phyloP scores from a whole-genome alignment of 2,888 invertebrate genomes.

The Argyresthia albistria region DNA sequence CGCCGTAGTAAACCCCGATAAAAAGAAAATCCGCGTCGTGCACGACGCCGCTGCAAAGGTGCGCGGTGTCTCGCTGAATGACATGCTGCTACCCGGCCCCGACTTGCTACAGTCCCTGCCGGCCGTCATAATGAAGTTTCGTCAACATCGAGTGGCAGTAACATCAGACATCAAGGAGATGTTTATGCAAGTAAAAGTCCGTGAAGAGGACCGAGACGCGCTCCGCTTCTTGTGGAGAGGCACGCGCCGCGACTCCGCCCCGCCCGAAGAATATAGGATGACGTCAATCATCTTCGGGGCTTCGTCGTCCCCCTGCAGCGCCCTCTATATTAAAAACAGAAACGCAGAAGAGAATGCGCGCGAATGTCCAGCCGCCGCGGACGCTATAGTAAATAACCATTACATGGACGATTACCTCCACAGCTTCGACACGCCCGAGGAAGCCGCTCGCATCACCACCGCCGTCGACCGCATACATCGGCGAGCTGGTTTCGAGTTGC shows the following conservation, averaged over 20 bases:
- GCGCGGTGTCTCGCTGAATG: not conserved
- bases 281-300: slow-evolving; percentile 18
- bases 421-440: slow-evolving; percentile 13
- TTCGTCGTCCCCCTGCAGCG: slow-evolving; percentile 17
- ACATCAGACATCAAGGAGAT: slow-evolving; percentile 22
- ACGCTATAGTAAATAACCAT: not conserved
- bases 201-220: slow-evolving; percentile 16
- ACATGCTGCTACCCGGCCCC: slow-evolving; percentile 10
- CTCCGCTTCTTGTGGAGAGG: slow-evolving; percentile 16
- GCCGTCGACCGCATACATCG: slow-evolving; percentile 5
- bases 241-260: not conserved
- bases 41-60: not conserved
- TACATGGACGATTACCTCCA: slow-evolving; percentile 16
- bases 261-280: slow-evolving; percentile 11
- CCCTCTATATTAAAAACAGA: slow-evolving; percentile 17
- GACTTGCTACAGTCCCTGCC: slow-evolving; percentile 14
- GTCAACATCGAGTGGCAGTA: slow-evolving; percentile 11
- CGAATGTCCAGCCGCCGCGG: not conserved
- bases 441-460: slow-evolving; percentile 9
- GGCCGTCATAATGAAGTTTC: slow-evolving; percentile 14
- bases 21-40: not conserved
- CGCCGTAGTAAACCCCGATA: not conserved
- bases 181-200: slow-evolving; percentile 23
- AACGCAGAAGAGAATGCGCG: slow-evolving; percentile 13
- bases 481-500: slow-evolving; percentile 6